Percentiles rank a stretch among this genome's conserved stretches.
Evolutionary conservation across 2,113 vertebrate genomes (phyloP).

Genomic region (Antennarius striatus): DNA sequence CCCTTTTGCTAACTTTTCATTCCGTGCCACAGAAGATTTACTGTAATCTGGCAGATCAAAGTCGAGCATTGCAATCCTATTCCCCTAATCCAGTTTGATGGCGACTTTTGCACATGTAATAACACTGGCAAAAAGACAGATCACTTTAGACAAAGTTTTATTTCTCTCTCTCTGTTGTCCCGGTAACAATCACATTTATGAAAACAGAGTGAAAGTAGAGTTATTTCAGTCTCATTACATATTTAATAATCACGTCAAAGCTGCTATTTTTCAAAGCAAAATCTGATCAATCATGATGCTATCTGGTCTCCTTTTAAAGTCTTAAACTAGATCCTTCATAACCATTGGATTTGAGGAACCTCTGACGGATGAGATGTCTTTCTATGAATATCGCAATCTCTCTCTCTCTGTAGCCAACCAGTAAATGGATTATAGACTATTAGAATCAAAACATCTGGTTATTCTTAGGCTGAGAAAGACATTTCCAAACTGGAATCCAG

Average conservation of each 20-base stretch:
- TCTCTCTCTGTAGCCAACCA: not conserved
- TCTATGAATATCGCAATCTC: conserved; percentile 10
- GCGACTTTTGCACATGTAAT: conserved; percentile 77
- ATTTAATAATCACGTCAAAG: conserved; percentile 52
- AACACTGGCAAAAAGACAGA: conserved; percentile 65
- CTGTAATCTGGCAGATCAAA: conserved; percentile 86
- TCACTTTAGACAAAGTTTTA: conserved; percentile 47
- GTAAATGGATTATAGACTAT: conserved; percentile 37
- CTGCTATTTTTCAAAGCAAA: conserved; percentile 7
- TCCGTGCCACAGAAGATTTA: conserved; percentile 73
- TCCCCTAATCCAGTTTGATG: conserved; percentile 79
- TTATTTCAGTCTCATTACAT: conserved; percentile 58
- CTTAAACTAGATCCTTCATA: not conserved
- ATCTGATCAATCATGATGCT: not conserved
- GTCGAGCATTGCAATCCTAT: conserved; percentile 77
- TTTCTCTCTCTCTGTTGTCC: conserved; percentile 34
- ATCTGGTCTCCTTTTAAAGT: conserved; percentile 25
- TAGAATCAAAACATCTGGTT: conserved; percentile 43
- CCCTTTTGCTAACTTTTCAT: conserved; percentile 68
- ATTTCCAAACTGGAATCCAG: conserved; percentile 2
- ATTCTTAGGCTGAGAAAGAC: conserved; percentile 14
- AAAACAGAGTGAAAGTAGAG: conserved; percentile 41
- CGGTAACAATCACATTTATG: conserved; percentile 59
- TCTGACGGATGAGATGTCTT: conserved; percentile 17
- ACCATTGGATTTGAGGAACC: not conserved